Percentiles rank a stretch among this genome's conserved stretches.
Evolutionary conservation across 2,113 vertebrate genomes (phyloP).

Genomic region (Podarcis raffonei): DNA sequence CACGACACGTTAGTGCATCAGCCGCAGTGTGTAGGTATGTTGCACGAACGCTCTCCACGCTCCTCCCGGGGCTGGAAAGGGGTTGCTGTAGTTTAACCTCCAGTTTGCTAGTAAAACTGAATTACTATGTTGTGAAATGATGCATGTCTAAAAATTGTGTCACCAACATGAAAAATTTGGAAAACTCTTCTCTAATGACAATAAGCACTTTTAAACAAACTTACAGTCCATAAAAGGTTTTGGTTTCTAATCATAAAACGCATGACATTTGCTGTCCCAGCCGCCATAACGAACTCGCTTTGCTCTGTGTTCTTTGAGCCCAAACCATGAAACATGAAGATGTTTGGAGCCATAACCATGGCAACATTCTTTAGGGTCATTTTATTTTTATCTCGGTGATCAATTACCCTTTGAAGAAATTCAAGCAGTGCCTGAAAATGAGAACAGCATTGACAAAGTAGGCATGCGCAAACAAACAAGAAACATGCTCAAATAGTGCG

Average conservation of each 20-base stretch:
- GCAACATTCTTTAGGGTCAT: conserved; percentile 96
- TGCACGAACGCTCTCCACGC: too few species aligned
- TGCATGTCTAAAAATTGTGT: too few species aligned
- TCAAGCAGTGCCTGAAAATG: conserved; percentile 88
- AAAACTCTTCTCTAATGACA: background rate
- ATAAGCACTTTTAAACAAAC: conserved; percentile 33
- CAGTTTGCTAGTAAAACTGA: too few species aligned
- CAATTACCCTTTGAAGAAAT: conserved; percentile 92
- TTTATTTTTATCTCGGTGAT: conserved; percentile 90
- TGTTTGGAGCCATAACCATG: conserved; percentile 97
- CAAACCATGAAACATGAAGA: conserved; percentile 90
- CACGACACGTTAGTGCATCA: too few species aligned
- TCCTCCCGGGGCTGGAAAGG: too few species aligned
- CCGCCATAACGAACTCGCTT: conserved; percentile 89
- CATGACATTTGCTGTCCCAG: conserved; percentile 88
- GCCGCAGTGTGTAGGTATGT: too few species aligned
- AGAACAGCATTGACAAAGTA: conserved; percentile 51
- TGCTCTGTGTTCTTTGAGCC: conserved; percentile 85
- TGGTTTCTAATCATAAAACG: conserved; percentile 91
- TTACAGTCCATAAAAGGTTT: conserved; percentile 93
- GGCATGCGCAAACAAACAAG: background rate
- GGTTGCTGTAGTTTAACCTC: too few species aligned
- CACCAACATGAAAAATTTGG: too few species aligned
- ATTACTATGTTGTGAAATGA: too few species aligned
- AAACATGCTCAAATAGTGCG: background rate